phyloP scores from a whole-genome alignment of 2,888 invertebrate species.

The Rhingia rostrata region DNA sequence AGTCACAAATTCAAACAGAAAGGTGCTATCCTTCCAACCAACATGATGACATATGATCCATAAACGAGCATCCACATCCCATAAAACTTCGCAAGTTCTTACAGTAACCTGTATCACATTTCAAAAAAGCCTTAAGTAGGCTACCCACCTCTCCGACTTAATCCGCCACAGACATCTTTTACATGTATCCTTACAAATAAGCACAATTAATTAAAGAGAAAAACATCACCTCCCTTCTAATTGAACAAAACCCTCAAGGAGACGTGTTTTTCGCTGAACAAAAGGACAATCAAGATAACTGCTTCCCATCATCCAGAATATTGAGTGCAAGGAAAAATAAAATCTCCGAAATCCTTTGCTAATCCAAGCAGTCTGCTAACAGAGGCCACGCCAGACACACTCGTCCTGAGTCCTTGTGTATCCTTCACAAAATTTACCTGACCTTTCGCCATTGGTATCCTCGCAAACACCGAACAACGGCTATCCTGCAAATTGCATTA shows the following conservation, averaged over 20 bases:
- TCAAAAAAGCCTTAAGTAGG: too few species aligned
- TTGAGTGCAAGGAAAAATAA: constrained; percentile 18
- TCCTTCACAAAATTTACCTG: constrained; percentile 50
- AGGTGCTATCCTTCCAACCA: too few species aligned
- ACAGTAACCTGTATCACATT: too few species aligned
- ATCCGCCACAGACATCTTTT: too few species aligned
- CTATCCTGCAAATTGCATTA: constrained; percentile 53
- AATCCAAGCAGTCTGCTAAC: constrained; percentile 49
- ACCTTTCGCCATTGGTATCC: constrained; percentile 53
- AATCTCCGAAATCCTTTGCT: constrained; percentile 48
- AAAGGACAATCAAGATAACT: constrained; percentile 45
- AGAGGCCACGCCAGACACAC: constrained; percentile 9
- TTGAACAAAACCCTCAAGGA: not conserved
- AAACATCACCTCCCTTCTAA: constrained; percentile 24
- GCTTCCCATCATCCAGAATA: constrained; percentile 6
- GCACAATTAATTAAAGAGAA: constrained; percentile 45
- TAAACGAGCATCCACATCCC: too few species aligned
- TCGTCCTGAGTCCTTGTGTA: not conserved
- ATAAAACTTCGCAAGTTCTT: too few species aligned
- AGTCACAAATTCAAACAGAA: too few species aligned
- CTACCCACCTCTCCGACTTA: too few species aligned
- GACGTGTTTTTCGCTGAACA: not conserved
- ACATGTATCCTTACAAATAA: constrained; percentile 26
- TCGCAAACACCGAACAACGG: not conserved
- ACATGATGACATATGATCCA: too few species aligned